A percentile compares a stretch with the other conserved stretches of the same genome.
Evolutionary conservation across 2,888 invertebrate genomes (phyloP).

Genomic region (Ophion slaviceki): DNA sequence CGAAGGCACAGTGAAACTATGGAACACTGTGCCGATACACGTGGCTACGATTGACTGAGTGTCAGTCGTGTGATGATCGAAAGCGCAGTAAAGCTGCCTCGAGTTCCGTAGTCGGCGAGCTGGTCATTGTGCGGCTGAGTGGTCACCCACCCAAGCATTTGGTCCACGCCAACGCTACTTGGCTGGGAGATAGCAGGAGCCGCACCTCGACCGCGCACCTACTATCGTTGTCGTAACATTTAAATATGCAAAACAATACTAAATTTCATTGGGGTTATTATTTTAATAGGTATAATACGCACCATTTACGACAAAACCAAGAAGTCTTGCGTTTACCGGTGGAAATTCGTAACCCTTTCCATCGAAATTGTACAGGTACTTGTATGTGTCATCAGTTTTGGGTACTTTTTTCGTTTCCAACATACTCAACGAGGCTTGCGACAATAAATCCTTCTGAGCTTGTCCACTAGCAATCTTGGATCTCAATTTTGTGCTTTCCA

Average conservation of each 20-base stretch:
- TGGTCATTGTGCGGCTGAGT: background rate
- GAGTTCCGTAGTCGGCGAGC: too few relatives aligned
- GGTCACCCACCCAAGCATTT: background rate
- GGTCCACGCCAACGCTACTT: background rate
- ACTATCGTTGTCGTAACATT: background rate
- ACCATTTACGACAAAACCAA: conserved; percentile 80
- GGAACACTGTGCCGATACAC: too few relatives aligned
- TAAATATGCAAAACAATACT: background rate
- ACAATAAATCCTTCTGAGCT: conserved; percentile 68
- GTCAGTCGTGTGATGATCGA: too few relatives aligned
- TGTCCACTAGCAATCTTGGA: conserved; percentile 72
- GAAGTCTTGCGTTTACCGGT: conserved; percentile 82
- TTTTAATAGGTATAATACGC: conserved; percentile 40
- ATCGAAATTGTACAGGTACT: conserved; percentile 86
- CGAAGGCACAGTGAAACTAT: too few relatives aligned
- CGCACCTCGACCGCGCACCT: too few relatives aligned
- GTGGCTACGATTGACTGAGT: too few relatives aligned
- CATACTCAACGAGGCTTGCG: conserved; percentile 68
- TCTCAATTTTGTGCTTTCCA: conserved; percentile 81
- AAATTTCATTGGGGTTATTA: background rate
- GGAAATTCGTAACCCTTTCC: conserved; percentile 85
- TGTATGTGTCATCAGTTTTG: conserved; percentile 87
- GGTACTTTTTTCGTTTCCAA: conserved; percentile 83
- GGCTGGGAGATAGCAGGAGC: too few relatives aligned
- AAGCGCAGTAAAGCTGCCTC: too few relatives aligned